Evolutionary conservation across 2,888 invertebrate genomes (phyloP).

Genomic region (Tachina lurida): DNA sequence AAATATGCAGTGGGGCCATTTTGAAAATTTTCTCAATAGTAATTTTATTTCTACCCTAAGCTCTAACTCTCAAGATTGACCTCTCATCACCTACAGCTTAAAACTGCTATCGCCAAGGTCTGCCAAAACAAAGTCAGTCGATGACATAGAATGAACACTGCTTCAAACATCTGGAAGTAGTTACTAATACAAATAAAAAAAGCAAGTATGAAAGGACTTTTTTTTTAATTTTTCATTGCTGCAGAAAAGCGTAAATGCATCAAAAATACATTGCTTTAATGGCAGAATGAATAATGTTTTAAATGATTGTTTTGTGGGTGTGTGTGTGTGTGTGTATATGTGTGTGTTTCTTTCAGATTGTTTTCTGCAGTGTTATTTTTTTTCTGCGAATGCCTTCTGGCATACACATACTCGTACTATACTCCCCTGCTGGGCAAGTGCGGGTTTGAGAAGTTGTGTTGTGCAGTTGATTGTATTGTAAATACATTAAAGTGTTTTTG

Average conservation of each 20-base stretch:
- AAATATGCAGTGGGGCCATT: too few relatives aligned
- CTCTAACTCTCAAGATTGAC: background rate
- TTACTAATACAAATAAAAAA: conserved; percentile 34
- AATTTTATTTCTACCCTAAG: background rate
- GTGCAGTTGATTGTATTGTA: conserved; percentile 20
- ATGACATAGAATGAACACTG: conserved; percentile 24
- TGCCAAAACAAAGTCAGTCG: conserved; percentile 31
- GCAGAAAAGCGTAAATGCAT: conserved; percentile 47
- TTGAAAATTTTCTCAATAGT: too few relatives aligned
- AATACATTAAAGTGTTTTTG: conserved; percentile 32
- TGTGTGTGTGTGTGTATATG: too few relatives aligned
- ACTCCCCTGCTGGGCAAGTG: conserved; percentile 38
- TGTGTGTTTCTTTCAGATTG: conserved; percentile 7
- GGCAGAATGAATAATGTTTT: conserved; percentile 51
- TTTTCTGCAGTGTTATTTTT: conserved; percentile 7
- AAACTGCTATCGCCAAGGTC: conserved; percentile 39
- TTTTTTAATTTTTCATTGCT: conserved; percentile 5
- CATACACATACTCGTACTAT: background rate
- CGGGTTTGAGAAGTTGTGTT: background rate
- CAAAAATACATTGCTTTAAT: conserved; percentile 64
- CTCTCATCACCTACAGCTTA: background rate
- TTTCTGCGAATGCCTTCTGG: conserved; percentile 15
- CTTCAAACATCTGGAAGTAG: conserved; percentile 55
- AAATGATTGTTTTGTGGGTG: conserved; percentile 38
- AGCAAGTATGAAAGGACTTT: conserved; percentile 14